phyloP scores from a whole-genome alignment of 2,797 vertebrate species.

The Setipinna tenuifilis region DNA sequence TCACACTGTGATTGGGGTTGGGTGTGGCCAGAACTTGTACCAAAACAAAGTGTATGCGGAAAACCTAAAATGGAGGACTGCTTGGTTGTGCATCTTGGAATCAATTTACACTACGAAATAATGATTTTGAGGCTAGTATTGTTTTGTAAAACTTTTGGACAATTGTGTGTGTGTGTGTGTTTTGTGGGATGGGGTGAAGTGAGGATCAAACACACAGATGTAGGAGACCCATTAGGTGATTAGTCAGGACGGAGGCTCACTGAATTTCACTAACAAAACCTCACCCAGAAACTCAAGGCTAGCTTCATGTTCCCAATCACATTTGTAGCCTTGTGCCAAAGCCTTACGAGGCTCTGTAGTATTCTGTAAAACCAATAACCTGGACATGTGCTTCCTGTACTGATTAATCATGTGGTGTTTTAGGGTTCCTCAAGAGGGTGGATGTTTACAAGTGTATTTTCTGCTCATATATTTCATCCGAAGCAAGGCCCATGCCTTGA shows the following conservation, averaged over 20 bases:
- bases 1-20: not conserved
- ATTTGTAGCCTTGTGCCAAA: not conserved
- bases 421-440: not conserved
- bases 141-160: not conserved
- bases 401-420: no score
- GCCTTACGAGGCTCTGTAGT: no score
- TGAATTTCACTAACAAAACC: no score
- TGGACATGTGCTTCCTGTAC: not conserved
- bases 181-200: no score
- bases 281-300: not conserved
- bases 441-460: not conserved
- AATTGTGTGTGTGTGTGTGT: no score
- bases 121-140: not conserved
- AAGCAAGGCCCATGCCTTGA: not conserved
- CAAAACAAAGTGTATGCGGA: not conserved
- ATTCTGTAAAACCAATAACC: no score
- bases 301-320: not conserved
- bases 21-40: not conserved
- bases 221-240: no score
- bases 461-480: not conserved
- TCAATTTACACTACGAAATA: not conserved
- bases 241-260: no score
- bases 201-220: no score
- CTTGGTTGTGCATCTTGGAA: not conserved
- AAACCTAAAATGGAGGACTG: not conserved